Percentiles rank a stretch among this genome's conserved stretches.
Conservation (phyloP, 2,888 invertebrate species). For the Xestia xanthographa region DNA sequence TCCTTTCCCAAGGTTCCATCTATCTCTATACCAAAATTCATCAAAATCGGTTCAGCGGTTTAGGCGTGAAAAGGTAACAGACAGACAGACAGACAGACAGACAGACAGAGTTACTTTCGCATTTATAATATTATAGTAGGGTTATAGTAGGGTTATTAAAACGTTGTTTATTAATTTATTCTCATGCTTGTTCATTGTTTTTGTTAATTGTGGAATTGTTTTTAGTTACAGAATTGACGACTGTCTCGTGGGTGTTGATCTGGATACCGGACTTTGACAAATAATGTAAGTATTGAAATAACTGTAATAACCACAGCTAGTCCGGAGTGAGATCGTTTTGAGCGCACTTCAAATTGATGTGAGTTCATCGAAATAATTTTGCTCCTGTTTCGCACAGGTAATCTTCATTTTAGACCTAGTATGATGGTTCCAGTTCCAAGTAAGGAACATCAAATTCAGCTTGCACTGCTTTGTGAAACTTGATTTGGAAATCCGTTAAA, state of each 20-base stretch:
- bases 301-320: neutral
- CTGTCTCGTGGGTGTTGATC: neutral
- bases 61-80: too few relatives aligned
- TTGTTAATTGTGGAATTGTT: conserved; percentile 1
- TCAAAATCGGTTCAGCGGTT: too few relatives aligned
- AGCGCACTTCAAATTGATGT: neutral
- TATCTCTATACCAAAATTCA: too few relatives aligned
- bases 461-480: neutral
- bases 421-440: conserved; percentile 1
- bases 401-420: neutral
- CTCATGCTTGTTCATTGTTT: neutral
- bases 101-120: too few relatives aligned
- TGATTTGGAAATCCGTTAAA: neutral
- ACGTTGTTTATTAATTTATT: conserved; percentile 3
- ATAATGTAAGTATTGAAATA: neutral
- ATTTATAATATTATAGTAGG: too few relatives aligned
- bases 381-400: neutral
- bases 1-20: too few relatives aligned
- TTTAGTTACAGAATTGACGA: conserved; percentile 2
- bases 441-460: neutral
- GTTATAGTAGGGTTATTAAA: conserved; percentile 42
- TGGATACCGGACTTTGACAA: neutral
- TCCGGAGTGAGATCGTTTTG: neutral
- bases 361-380: neutral
- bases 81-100: too few relatives aligned